A percentile compares a stretch with the other conserved stretches of the same genome.
Conservation (phyloP, 23 tunicate genomes). For the Halocynthia roretzi region DNA sequence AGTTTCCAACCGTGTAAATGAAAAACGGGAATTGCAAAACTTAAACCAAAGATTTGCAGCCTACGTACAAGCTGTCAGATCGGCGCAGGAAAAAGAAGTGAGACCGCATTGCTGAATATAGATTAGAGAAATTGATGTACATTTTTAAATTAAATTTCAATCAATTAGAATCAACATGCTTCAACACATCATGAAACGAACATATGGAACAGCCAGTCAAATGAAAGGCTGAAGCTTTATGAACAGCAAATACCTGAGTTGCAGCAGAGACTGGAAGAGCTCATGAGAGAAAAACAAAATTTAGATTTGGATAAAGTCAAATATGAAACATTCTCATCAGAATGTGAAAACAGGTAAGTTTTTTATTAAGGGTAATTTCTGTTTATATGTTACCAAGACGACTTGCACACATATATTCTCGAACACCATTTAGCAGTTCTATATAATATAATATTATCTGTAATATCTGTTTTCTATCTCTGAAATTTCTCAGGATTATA, state of each 20-base stretch:
- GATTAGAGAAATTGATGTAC: not conserved
- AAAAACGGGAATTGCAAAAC: slow-evolving; percentile 65
- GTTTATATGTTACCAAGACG: too few species aligned
- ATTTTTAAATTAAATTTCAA: not conserved
- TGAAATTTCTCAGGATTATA: too few species aligned
- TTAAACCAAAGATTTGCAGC: slow-evolving; percentile 58
- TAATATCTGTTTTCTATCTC: too few species aligned
- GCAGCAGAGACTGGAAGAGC: slow-evolving; percentile 32
- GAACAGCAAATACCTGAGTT: slow-evolving; percentile 56
- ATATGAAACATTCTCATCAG: slow-evolving; percentile 57
- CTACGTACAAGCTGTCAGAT: slow-evolving; percentile 47
- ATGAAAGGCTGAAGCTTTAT: slow-evolving; percentile 14
- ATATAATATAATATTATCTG: too few species aligned
- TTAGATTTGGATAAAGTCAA: slow-evolving; percentile 37
- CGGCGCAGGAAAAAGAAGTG: slow-evolving; percentile 46
- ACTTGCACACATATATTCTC: too few species aligned
- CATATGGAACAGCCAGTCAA: slow-evolving; percentile 20
- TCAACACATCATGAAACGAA: not conserved
- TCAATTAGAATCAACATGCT: not conserved
- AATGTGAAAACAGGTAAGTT: slow-evolving; percentile 59
- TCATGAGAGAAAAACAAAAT: slow-evolving; percentile 44
- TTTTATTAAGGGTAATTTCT: not conserved
- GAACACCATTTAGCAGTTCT: too few species aligned
- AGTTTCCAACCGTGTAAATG: slow-evolving; percentile 48
- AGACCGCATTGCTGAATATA: not conserved